Conservation (phyloP, 2,888 invertebrate species). For the Catocala sponsa region DNA sequence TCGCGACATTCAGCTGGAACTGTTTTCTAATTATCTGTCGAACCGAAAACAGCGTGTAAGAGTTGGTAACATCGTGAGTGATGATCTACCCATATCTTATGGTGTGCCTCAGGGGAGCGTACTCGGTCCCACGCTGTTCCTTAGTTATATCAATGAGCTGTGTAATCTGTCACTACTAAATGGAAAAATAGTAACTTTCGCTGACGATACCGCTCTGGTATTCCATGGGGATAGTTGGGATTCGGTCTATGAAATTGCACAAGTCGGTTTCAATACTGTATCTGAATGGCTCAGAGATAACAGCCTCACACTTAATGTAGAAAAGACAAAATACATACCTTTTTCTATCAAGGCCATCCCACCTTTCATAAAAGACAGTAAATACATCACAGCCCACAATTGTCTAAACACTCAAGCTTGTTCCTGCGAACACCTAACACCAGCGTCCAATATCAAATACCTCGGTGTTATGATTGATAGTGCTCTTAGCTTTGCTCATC, state of each 20-base stretch:
- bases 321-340: constrained; percentile 24
- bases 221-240: constrained; percentile 19
- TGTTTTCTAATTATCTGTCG: background rate
- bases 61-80: background rate
- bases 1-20: background rate
- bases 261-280: constrained; percentile 13
- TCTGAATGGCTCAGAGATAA: constrained; percentile 17
- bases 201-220: constrained; percentile 35
- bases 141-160: constrained; percentile 19
- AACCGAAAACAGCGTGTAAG: background rate
- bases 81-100: background rate
- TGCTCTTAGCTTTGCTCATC: background rate
- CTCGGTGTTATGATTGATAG: background rate
- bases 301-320: constrained; percentile 24
- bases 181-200: constrained; percentile 22
- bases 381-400: background rate
- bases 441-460: background rate
- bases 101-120: constrained; percentile 8
- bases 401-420: background rate
- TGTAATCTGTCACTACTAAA: constrained; percentile 11
- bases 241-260: constrained; percentile 3
- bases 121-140: constrained; percentile 12
- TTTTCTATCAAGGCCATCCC: constrained; percentile 9
- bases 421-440: too few relatives aligned
- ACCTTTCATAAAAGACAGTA: background rate